Percentiles rank a stretch among this genome's conserved stretches.
These are phyloP conservation scores for Nymphicus hollandicus DNA, from an alignment of 2,113 vertebrate species.

Conservation along the genomic window DNA sequence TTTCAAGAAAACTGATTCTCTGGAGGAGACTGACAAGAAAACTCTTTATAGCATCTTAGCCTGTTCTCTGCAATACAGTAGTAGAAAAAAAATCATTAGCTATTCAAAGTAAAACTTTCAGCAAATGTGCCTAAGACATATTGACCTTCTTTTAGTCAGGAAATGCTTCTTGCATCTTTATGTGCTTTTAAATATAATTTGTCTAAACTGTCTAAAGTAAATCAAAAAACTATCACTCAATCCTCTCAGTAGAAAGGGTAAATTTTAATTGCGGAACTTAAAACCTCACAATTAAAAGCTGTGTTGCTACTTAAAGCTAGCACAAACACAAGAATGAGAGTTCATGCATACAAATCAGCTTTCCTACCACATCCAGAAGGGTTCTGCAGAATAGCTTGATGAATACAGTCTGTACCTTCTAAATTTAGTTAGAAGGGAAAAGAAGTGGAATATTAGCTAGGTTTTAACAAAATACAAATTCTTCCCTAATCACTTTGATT, in stretches of 20 bases:
- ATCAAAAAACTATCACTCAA: constrained; percentile 87
- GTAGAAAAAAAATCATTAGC: constrained; percentile 68
- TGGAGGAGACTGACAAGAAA: constrained; percentile 48
- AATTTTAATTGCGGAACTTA: constrained; percentile 97
- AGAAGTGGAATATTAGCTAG: constrained; percentile 3
- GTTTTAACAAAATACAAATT: constrained; percentile 41
- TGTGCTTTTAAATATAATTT: constrained; percentile 90
- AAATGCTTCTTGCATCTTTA: constrained; percentile 90
- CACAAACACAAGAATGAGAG: constrained; percentile 83
- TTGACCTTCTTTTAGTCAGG: constrained; percentile 79
- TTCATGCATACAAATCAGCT: constrained; percentile 86
- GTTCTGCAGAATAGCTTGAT: constrained; percentile 55
- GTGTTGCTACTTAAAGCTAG: constrained; percentile 85
- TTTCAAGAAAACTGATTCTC: constrained; percentile 46
- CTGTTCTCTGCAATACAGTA: constrained; percentile 53
- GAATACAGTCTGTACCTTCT: constrained; percentile 37
- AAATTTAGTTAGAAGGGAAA: constrained; percentile 36
- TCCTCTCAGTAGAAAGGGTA: constrained; percentile 88
- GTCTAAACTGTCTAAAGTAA: constrained; percentile 90
- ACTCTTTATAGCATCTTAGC: constrained; percentile 48
- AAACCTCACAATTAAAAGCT: constrained; percentile 96
- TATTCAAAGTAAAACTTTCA: constrained; percentile 76
- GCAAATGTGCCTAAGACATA: constrained; percentile 68
- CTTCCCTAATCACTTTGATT: constrained; percentile 17
- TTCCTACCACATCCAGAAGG: constrained; percentile 53